Conservation (phyloP, 2,113 vertebrate species). For the Suricata suricatta region DNA sequence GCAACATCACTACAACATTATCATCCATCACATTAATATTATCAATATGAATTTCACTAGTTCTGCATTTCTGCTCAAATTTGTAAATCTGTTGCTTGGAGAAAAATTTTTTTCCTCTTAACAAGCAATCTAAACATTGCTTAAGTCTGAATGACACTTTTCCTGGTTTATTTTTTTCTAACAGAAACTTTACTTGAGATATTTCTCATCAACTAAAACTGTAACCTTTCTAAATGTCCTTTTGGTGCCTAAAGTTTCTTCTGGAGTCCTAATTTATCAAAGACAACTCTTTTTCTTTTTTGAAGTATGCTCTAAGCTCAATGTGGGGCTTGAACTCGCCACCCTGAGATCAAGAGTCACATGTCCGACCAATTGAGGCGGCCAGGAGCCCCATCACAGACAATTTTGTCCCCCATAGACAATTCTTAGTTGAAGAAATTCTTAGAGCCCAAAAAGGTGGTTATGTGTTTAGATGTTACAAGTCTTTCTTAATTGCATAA, state of each 20-base stretch:
- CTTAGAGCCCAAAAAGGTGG: conserved; percentile 1
- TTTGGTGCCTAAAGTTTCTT: conserved; percentile 17
- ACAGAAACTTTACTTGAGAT: not conserved
- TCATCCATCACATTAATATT: not conserved
- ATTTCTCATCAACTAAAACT: not conserved
- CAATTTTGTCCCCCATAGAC: not conserved
- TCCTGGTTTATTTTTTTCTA: not conserved
- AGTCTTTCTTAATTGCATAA: conserved; percentile 33
- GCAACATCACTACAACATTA: not conserved
- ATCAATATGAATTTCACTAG: not conserved
- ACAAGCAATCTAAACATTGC: not conserved
- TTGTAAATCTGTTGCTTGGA: conserved; percentile 6
- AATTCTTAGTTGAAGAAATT: conserved; percentile 37
- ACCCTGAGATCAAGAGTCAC: not conserved
- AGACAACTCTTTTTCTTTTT: not conserved
- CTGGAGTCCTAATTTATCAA: not conserved
- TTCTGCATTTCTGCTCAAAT: not conserved
- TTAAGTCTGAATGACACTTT: not conserved
- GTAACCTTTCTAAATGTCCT: not conserved
- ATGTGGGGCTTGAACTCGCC: not conserved
- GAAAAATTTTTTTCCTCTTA: not conserved
- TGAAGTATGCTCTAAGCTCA: not conserved
- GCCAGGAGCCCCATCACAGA: not conserved
- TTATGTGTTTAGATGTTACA: conserved; percentile 8
- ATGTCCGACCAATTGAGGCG: not conserved